These are phyloP conservation scores for Microcebus jonahi DNA, from an alignment of 2,113 vertebrate genomes.

Conservation along the genomic window DNA sequence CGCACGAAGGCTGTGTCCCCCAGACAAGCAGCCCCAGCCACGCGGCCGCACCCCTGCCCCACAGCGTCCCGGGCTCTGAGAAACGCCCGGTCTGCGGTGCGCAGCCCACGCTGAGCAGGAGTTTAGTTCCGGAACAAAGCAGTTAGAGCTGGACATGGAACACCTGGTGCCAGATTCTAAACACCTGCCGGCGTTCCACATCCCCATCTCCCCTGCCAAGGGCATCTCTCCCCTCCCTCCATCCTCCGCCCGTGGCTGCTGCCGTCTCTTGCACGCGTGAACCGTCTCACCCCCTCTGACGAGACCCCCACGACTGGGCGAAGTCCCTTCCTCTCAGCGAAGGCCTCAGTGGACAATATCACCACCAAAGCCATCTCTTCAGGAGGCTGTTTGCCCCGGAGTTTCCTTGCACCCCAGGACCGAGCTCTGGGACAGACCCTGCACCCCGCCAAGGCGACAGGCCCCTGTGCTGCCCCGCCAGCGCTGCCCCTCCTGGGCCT, in stretches of 20 bases:
- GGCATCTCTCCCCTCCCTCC: no score
- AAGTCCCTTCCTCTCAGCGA: background rate
- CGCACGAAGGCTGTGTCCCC: background rate
- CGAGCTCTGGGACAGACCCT: background rate
- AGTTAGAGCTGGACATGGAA: background rate
- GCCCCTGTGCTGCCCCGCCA: background rate
- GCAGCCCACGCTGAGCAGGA: background rate
- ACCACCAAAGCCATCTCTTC: background rate
- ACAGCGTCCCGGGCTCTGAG: background rate
- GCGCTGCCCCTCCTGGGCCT: background rate
- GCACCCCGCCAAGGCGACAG: background rate
- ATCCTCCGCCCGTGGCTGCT: accelerated
- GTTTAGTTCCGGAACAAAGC: background rate
- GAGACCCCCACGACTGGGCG: background rate
- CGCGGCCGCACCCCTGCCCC: no score
- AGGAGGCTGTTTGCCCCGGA: background rate
- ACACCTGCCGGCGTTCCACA: accelerated
- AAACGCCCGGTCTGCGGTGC: background rate
- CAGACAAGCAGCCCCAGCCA: no score
- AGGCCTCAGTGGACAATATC: background rate
- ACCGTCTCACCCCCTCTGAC: background rate
- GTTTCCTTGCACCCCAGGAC: background rate
- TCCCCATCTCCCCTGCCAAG: background rate
- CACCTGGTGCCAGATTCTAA: background rate
- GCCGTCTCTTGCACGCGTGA: no score